phyloP scores from a whole-genome alignment of 2,888 invertebrate species.

The Dasysyrphus albostriatus region DNA sequence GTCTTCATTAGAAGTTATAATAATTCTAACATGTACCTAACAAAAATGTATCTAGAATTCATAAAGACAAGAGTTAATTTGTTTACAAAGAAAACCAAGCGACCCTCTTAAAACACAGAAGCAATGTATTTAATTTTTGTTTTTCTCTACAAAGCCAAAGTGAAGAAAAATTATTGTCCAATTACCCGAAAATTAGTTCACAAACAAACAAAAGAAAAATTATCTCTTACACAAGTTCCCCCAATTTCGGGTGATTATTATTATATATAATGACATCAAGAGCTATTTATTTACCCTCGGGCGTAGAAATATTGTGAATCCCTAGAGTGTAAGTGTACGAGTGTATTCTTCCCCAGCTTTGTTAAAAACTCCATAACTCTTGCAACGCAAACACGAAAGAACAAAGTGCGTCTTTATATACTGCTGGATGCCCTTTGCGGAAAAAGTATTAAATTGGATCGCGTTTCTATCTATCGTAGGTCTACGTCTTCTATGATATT shows the following conservation, averaged over 20 bases:
- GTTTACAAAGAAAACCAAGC: not conserved
- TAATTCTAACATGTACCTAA: too few species aligned
- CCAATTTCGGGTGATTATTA: slow-evolving; percentile 51
- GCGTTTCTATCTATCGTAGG: slow-evolving; percentile 15
- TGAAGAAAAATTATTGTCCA: not conserved
- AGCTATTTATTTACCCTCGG: slow-evolving; percentile 40
- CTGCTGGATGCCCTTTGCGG: not conserved
- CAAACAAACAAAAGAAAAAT: slow-evolving; percentile 12
- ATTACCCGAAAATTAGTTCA: slow-evolving; percentile 1
- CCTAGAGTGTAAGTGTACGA: slow-evolving; percentile 23
- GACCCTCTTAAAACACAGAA: not conserved
- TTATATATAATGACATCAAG: slow-evolving; percentile 24
- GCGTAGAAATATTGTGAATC: slow-evolving; percentile 50
- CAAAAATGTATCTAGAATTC: too few species aligned
- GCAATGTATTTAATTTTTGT: not conserved
- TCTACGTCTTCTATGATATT: not conserved
- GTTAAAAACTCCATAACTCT: slow-evolving; percentile 10
- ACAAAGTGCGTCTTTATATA: not conserved
- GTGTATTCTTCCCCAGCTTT: not conserved
- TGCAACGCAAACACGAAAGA: not conserved
- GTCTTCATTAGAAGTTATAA: too few species aligned
- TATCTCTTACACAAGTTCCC: slow-evolving; percentile 1
- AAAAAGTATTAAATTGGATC: slow-evolving; percentile 5
- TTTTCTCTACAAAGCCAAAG: not conserved
- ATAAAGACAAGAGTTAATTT: not conserved